These are phyloP conservation scores for Samia ricini DNA, from an alignment of 1,140 invertebrate species.

Conservation along the genomic window DNA sequence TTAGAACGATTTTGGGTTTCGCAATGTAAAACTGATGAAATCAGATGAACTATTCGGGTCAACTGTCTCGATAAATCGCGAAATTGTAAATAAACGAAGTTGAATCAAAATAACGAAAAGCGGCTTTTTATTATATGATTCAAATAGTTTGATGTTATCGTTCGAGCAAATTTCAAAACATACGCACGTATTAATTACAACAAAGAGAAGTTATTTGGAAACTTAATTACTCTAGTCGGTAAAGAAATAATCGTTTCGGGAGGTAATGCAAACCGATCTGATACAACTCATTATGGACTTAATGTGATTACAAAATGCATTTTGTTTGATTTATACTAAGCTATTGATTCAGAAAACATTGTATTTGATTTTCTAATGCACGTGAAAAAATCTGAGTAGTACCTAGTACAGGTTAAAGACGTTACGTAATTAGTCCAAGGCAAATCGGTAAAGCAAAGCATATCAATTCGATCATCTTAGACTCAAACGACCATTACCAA, in stretches of 20 bases:
- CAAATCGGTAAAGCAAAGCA: conserved; percentile 27
- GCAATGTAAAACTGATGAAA: neutral
- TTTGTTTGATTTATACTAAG: neutral
- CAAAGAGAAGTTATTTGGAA: neutral
- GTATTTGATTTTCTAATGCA: neutral
- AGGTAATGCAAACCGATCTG: neutral
- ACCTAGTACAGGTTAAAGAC: neutral
- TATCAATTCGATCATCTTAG: conserved; percentile 19
- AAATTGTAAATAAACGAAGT: neutral
- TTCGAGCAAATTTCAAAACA: conserved; percentile 16
- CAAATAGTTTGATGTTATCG: too few species aligned
- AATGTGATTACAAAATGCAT: neutral
- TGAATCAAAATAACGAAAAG: neutral
- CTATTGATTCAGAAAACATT: neutral
- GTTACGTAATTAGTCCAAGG: conserved; percentile 37
- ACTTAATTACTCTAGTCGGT: neutral
- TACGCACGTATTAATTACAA: conserved; percentile 13
- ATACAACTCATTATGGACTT: neutral
- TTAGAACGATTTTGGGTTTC: neutral
- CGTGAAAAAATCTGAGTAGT: neutral
- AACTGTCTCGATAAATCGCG: conserved; percentile 1
- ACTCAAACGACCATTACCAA: conserved; percentile 12
- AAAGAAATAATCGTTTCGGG: neutral
- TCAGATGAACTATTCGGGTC: conserved; percentile 6
- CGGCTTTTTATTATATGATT: neutral